Evolutionary conservation across 2,797 vertebrate species (phyloP).

Genomic region (Hypotaenidia okinawae): DNA sequence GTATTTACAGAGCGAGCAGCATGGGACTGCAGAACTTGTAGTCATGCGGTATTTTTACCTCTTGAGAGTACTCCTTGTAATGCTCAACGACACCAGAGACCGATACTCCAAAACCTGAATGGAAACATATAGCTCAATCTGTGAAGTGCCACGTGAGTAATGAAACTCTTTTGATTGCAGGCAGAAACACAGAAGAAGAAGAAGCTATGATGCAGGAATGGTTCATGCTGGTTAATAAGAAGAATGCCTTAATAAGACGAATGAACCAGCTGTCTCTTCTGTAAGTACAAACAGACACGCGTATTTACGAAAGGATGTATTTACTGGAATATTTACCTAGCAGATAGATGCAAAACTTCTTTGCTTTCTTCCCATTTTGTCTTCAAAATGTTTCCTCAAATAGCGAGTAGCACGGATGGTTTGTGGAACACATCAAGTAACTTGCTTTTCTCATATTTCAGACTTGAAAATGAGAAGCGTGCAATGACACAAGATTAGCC

Average conservation of each 20-base stretch:
- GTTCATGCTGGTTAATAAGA: conserved; percentile 99
- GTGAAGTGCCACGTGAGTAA: neutral
- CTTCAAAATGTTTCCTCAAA: neutral
- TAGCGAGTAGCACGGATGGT: neutral
- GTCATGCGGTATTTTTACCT: neutral
- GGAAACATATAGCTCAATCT: neutral
- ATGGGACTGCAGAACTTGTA: neutral
- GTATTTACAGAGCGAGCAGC: neutral
- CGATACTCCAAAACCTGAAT: neutral
- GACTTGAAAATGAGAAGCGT: neutral
- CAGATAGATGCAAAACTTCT: neutral
- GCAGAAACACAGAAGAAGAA: conserved; percentile 96
- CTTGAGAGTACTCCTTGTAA: neutral
- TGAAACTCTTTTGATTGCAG: conserved; percentile 72
- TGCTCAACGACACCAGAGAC: neutral
- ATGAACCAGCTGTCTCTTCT: conserved; percentile 98
- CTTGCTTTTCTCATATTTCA: conserved; percentile 31
- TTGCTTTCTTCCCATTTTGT: neutral
- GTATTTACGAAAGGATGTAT: neutral
- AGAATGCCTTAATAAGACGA: conserved; percentile 95
- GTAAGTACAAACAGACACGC: conserved; percentile 78
- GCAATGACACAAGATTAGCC: conserved; percentile 8
- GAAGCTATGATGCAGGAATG: conserved; percentile 99
- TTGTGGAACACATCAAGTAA: neutral
- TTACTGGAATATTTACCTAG: neutral